phyloP scores from a whole-genome alignment of 2,888 invertebrate genomes.

The Latheticus oryzae region DNA sequence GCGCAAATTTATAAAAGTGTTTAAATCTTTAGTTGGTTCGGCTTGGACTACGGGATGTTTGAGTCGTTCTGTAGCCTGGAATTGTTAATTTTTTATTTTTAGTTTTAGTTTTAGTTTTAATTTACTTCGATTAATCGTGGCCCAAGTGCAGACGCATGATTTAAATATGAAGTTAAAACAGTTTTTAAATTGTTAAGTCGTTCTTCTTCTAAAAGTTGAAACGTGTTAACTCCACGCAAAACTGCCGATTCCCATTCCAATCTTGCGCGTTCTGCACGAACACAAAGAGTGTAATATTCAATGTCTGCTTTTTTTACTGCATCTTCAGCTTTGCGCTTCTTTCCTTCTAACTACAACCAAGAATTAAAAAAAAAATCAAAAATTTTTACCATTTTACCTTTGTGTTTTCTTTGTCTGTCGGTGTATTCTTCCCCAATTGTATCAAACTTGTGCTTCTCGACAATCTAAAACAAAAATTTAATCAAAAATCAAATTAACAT shows the following conservation, averaged over 20 bases:
- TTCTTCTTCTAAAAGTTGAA: constrained; percentile 92
- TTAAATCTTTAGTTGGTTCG: constrained; percentile 76
- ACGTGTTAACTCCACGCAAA: constrained; percentile 84
- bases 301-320: constrained; percentile 91
- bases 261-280: constrained; percentile 89
- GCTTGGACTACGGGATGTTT: constrained; percentile 78
- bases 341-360: constrained; percentile 78
- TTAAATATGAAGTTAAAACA: constrained; percentile 74
- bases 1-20: constrained; percentile 74
- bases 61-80: constrained; percentile 77
- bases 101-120: background rate
- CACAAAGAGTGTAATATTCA: constrained; percentile 92
- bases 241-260: constrained; percentile 94
- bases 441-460: constrained; percentile 64
- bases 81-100: constrained; percentile 17
- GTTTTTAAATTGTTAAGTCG: constrained; percentile 84
- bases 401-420: constrained; percentile 71
- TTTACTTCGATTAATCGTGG: constrained; percentile 80
- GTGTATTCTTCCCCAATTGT: constrained; percentile 62
- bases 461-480: constrained; percentile 56
- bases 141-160: constrained; percentile 77
- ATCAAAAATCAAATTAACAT: background rate
- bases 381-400: constrained; percentile 64
- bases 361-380: constrained; percentile 4
- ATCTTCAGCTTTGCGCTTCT: constrained; percentile 90